phyloP scores from a whole-genome alignment of 2,113 vertebrate species.

The Turnix velox region DNA sequence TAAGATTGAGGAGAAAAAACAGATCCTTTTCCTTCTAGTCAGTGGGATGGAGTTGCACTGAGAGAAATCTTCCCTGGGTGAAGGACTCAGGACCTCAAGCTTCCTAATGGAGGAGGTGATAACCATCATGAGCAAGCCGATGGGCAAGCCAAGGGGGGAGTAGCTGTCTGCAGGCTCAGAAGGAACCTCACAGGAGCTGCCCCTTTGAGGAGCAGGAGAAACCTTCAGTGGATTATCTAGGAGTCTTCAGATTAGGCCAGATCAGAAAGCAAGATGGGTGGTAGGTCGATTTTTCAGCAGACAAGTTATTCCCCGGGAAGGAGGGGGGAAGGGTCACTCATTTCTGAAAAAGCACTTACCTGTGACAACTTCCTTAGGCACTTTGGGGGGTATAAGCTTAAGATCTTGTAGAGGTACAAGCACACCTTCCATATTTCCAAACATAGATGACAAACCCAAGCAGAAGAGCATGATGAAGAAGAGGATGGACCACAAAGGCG shows the following conservation, averaged over 20 bases:
- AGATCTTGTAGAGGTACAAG: slow-evolving; percentile 85
- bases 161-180: background rate
- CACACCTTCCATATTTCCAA: slow-evolving; percentile 89
- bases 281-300: background rate
- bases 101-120: background rate
- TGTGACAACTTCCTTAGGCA: slow-evolving; percentile 87
- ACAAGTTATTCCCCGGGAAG: background rate
- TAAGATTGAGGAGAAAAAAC: background rate
- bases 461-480: slow-evolving; percentile 98
- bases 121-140: background rate
- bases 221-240: background rate
- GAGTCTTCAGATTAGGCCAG: background rate
- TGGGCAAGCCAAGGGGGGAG: background rate
- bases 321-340: fast-evolving
- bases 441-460: slow-evolving; percentile 90
- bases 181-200: background rate
- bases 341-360: slow-evolving; percentile 65
- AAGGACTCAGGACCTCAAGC: background rate
- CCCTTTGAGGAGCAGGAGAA: fast-evolving
- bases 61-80: background rate
- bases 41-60: background rate
- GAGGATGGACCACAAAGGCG: slow-evolving; percentile 90
- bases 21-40: background rate
- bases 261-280: background rate
- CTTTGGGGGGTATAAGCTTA: slow-evolving; percentile 71